Conservation (phyloP, 2,113 vertebrate species). For the Synchiropus splendidus region DNA sequence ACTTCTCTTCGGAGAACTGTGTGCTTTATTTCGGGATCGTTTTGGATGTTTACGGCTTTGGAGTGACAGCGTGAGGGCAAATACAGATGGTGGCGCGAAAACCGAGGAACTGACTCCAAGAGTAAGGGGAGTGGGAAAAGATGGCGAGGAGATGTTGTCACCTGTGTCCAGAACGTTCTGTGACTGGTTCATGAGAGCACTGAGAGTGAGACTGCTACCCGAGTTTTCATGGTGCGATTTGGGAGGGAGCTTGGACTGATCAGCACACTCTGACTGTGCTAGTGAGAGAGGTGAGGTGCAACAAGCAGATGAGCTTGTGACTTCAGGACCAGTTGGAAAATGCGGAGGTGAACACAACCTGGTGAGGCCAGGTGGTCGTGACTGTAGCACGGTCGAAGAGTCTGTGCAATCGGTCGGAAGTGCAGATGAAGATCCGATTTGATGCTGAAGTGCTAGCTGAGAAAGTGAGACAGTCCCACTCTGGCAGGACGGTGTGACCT, state of each 20-base stretch:
- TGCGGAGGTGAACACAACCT: conserved; percentile 26
- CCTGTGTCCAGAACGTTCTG: conserved; percentile 6
- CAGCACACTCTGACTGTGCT: conserved; percentile 27
- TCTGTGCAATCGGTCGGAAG: conserved; percentile 17
- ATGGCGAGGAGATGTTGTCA: conserved; percentile 6
- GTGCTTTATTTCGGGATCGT: conserved; percentile 37
- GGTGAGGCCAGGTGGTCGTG: conserved; percentile 34
- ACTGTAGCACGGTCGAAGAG: background rate
- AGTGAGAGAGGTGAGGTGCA: conserved; percentile 31
- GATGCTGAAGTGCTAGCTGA: conserved; percentile 51
- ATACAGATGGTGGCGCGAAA: conserved; percentile 80
- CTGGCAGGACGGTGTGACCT: background rate
- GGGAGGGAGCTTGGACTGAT: conserved; percentile 40
- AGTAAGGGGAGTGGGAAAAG: conserved; percentile 1
- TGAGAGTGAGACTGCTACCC: conserved; percentile 69
- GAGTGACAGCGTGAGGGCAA: conserved; percentile 80
- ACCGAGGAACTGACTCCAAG: conserved; percentile 50
- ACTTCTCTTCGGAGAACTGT: conserved; percentile 13
- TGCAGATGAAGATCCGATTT: conserved; percentile 38
- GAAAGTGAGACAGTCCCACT: conserved; percentile 19
- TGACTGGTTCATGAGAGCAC: conserved; percentile 65
- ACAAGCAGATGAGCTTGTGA: conserved; percentile 42
- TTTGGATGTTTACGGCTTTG: conserved; percentile 55
- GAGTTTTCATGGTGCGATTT: conserved; percentile 30
- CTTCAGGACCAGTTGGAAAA: conserved; percentile 33